These are phyloP conservation scores for Neoseiulus cucumeris DNA, from an alignment of 1,140 invertebrate species.

Conservation along the genomic window DNA sequence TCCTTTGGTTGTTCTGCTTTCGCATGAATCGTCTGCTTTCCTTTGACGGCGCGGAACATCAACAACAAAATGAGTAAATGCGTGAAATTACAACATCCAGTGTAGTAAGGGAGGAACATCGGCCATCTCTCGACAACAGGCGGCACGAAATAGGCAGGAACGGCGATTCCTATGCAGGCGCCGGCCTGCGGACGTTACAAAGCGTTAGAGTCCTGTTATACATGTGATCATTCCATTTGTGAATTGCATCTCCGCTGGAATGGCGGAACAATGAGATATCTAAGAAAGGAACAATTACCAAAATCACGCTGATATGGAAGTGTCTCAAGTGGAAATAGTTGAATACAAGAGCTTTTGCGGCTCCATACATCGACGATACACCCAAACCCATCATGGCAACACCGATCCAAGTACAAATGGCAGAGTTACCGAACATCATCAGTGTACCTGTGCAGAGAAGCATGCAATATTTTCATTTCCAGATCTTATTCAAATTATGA, in stretches of 20 bases:
- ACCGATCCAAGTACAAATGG: neutral
- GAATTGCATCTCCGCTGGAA: neutral
- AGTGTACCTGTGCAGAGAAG: neutral
- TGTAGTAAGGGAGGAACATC: neutral
- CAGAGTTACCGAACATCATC: neutral
- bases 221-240: too few relatives aligned
- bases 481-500: too few relatives aligned
- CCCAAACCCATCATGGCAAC: neutral
- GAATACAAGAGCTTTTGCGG: neutral
- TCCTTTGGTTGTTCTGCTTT: neutral
- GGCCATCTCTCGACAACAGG: neutral
- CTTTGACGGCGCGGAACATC: neutral
- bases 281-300: neutral
- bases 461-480: neutral
- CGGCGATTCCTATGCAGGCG: neutral
- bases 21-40: neutral
- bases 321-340: neutral
- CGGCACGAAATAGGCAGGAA: neutral
- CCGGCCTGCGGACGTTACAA: neutral
- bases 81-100: neutral
- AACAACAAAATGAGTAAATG: neutral
- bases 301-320: constrained; percentile 1
- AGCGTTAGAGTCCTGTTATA: too few relatives aligned
- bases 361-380: neutral
- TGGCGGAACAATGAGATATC: neutral